Evolutionary conservation across 2,797 vertebrate genomes (phyloP).

Genomic region (Vultur gryphus): DNA sequence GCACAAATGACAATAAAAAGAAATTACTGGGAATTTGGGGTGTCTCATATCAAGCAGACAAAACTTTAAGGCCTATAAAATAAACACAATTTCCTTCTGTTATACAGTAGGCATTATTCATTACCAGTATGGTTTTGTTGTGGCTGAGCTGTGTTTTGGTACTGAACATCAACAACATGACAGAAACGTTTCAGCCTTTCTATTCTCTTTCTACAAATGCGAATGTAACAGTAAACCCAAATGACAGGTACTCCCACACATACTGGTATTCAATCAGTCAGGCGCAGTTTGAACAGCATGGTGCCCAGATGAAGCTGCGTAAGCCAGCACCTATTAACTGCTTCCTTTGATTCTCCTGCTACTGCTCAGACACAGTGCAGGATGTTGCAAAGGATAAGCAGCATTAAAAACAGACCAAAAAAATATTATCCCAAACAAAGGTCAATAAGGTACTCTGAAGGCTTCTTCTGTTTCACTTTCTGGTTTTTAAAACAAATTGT

Average conservation of each 20-base stretch:
- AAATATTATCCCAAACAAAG: neutral
- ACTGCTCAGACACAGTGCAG: neutral
- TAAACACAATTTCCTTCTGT: constrained; percentile 14
- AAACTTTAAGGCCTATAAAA: constrained; percentile 26
- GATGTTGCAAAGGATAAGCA: neutral
- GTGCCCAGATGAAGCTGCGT: neutral
- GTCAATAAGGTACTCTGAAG: neutral
- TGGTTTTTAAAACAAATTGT: neutral
- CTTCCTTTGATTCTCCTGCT: constrained; percentile 12
- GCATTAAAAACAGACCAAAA: neutral
- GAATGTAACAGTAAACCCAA: neutral
- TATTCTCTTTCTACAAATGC: neutral
- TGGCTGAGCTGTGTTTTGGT: constrained; percentile 16
- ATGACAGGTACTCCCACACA: constrained; percentile 5
- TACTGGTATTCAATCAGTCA: neutral
- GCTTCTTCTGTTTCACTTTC: neutral
- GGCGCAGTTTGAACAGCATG: neutral
- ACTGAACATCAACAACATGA: constrained; percentile 27
- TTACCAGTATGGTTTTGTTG: constrained; percentile 13
- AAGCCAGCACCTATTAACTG: constrained; percentile 24
- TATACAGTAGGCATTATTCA: constrained; percentile 42
- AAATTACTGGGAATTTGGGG: constrained; percentile 10
- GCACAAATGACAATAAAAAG: constrained; percentile 22
- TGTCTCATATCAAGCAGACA: neutral
- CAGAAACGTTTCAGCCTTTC: constrained; percentile 32